Evolutionary conservation across 2,797 vertebrate genomes (phyloP), one percentile per base, ranked within the genome.

Genomic region (Silurus aristotelis): DNA sequence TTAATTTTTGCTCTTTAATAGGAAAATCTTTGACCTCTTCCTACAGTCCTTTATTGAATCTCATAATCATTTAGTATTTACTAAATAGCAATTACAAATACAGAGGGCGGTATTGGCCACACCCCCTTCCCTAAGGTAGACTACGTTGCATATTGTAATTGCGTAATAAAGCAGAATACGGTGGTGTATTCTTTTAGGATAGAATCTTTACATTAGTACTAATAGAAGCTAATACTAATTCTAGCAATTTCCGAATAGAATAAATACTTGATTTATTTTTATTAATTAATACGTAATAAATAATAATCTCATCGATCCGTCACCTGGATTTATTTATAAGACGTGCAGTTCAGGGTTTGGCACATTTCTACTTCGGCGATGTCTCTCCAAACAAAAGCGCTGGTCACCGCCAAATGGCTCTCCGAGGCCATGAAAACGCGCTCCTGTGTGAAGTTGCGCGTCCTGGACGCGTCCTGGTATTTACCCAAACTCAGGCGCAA

Each of bases 391-490:
- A 88, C 91, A 27, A 88, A 92, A 73, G 93, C 95, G 19, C 88
- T 97, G 88, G 95, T 98, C 25, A 92, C 94, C 25, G 93, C 93
- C 10, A 95, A 92, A 22, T 97, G 96, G 97, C 94, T 98, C 0
- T 89, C 93, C 0, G 95, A 96, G 64, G 95, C 95, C 0, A 20
- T 96, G 38, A 89, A 90, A 64, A 91, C 89, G 43, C 88, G 90
- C 1, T 55, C 92, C 8, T 94, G 95, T 1, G 89, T 93, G 0
- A 86, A 89, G 66, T 79, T 96, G 87, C 95, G 94, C 87, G 85
- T 98, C 1, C 87, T 98, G 80, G 97, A 98, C 78, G 93, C 97
- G 0, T 97, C 97, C 8, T 98, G 97, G 97, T 97, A 97, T 87
- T 91, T 97, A 78, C 97, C 97, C 0, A 96, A 96, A 91, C 91